Evolutionary conservation across 2,797 vertebrate species (phyloP).

Genomic region (Morus bassanus): DNA sequence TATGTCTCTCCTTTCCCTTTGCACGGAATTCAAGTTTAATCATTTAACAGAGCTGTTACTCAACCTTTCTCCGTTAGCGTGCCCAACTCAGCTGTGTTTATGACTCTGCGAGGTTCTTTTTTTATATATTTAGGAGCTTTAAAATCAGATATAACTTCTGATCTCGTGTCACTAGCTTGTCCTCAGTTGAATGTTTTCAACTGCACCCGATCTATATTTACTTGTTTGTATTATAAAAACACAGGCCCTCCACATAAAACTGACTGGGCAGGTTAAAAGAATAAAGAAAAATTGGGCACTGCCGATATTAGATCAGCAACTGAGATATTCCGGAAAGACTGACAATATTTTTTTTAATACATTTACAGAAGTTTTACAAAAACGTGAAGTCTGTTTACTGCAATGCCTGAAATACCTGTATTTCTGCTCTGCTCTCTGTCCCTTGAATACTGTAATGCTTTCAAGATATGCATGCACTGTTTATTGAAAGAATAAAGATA

Average conservation of each 20-base stretch:
- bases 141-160: background rate
- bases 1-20: background rate
- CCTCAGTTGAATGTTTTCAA: background rate
- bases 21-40: background rate
- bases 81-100: background rate
- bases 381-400: background rate
- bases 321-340: background rate
- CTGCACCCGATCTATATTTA: background rate
- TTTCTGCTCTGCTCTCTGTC: background rate
- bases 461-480: background rate
- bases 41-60: background rate
- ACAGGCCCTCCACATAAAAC: background rate
- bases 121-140: background rate
- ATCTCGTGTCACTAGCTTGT: background rate
- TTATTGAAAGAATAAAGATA: background rate
- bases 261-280: background rate
- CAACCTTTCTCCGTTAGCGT: fast-evolving
- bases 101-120: background rate
- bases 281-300: background rate
- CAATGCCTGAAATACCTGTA: background rate
- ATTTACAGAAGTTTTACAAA: background rate
- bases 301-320: background rate
- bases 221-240: background rate
- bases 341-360: background rate
- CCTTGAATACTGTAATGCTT: background rate